Evolutionary conservation across 2,888 invertebrate genomes (phyloP), one percentile per base, ranked within the genome.

Genomic region (Orgyia antiqua): DNA sequence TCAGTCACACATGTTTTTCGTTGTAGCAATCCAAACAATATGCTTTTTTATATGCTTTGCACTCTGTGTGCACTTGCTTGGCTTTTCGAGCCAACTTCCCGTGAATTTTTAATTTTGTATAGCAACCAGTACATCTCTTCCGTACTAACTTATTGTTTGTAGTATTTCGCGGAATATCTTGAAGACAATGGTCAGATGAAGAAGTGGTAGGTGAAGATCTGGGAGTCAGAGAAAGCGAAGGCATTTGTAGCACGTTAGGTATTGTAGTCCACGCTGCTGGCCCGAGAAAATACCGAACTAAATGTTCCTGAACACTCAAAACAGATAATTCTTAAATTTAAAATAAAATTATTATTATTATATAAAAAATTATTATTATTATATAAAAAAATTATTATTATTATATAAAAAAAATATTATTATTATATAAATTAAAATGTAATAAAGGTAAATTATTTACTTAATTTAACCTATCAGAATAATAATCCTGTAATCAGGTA

Each of bases 41-140:
- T 20, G 44, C 35, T 21, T 45, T 48, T 35, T 42, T n/a, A 47
- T 40, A 45, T 17, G n/a, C 23, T 41, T 45, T 45, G 23, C 39
- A 42, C 33, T 45, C 34, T 19, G 44, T 46, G 31, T 49, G 43
- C 13, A 46, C 45, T 40, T 39, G 45, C 29, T 46, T 46, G 1
- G 45, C 41, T 41, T 30, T 36, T 27, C 30, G 24, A 11, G 45
- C 42, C 27, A 39, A 24, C 21, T 17, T 19, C 13, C 41, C 45
- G 38, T 37, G 11, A 21, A 25, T 33, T 41, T 45, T 48, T 24
- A 45, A 24, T 29, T 46, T 52, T 27, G 25, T 24, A 45, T 50
- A 45, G 30, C 48, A 45, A 9, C 43, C 43, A 27, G 29, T 43
- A 27, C 45, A 45, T 27, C 39, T 34, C 29, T 43, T 45, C 28